phyloP scores from a whole-genome alignment of 2,888 invertebrate species.

The Erebia epiphron region DNA sequence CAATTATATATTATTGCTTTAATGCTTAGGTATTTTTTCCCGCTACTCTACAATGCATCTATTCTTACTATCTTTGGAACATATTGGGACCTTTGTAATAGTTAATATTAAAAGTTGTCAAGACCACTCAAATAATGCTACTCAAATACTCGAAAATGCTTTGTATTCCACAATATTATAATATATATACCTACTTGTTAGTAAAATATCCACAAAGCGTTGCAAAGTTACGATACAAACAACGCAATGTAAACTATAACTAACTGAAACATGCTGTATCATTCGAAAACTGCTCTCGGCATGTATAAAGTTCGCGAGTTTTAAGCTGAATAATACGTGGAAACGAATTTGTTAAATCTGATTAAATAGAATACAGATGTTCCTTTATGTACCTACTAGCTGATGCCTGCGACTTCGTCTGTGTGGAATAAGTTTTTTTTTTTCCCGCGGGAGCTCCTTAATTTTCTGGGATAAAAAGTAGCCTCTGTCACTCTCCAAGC shows the following conservation, averaged over 20 bases:
- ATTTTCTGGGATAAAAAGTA: too few relatives aligned
- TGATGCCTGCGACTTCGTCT: too few relatives aligned
- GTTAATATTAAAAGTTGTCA: not conserved
- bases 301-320: conserved; percentile 25
- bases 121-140: not conserved
- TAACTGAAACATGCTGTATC: conserved; percentile 34
- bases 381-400: too few relatives aligned
- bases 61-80: not conserved
- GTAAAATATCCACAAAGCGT: conserved; percentile 19
- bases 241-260: conserved; percentile 29
- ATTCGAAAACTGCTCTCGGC: conserved; percentile 30
- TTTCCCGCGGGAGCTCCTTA: too few relatives aligned
- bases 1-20: too few relatives aligned
- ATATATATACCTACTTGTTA: not conserved
- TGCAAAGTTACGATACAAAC: conserved; percentile 29
- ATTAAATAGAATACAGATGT: too few relatives aligned
- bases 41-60: too few relatives aligned
- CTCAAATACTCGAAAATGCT: not conserved
- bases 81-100: not conserved
- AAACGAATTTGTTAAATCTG: not conserved
- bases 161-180: not conserved
- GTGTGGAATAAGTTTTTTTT: too few relatives aligned
- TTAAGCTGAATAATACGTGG: conserved; percentile 8
- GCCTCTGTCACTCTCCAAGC: too few relatives aligned
- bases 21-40: too few relatives aligned